Base-by-base conservation (phyloP, 2,113 vertebrate genomes). In the Centropristis striata region DNA sequence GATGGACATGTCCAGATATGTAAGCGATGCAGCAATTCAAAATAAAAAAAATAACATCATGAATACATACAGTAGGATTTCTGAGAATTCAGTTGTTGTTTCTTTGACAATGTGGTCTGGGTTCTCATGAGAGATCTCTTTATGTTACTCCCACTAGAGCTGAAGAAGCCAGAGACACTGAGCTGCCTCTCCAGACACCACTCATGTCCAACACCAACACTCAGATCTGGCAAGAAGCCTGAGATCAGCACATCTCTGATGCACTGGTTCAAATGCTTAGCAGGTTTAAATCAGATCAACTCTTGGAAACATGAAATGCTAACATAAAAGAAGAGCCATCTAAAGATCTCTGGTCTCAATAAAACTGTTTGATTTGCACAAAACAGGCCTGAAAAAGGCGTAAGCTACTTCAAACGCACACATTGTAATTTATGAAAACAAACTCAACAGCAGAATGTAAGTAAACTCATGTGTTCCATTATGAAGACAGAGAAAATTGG, bases 81-180 rank as follows among this genome's bases (percentile, higher is more conserved):
- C 86, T 64, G 55, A 89, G 81, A 83, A 86, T 81, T 66, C 23
- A 20, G 13, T 71, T 64, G 64, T 82, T 80, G 66, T 74, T 81
- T 79, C 90, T 83, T 80, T 75, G 75, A 90, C 81, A 88, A 67
- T 87, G 86, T 65, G 76, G 86, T 90, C 66, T 78, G 85, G 65
- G 71, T 90, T 91, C 71, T 70, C 73, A 42, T 70, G 67, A 82
- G 68, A 66, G 57, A 58, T 76, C 76, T 84, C 53, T 89, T 87
- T 84, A 87, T 91, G 69, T 63, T 47, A 77, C 89, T 72, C 90
- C 90, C 88, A 93, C 91, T 68, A 20, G 25, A 64, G 42, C 65
- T 50, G 70, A 68, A 75, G 55, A 70, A 57, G 61, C 50, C 46
- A 46, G 74, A 85, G 77, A 83, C 78, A 81, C 71, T 76, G 61